These are phyloP conservation scores for Leptinotarsa undecemlineata DNA, from an alignment of 1,140 invertebrate species.

Conservation along the genomic window DNA sequence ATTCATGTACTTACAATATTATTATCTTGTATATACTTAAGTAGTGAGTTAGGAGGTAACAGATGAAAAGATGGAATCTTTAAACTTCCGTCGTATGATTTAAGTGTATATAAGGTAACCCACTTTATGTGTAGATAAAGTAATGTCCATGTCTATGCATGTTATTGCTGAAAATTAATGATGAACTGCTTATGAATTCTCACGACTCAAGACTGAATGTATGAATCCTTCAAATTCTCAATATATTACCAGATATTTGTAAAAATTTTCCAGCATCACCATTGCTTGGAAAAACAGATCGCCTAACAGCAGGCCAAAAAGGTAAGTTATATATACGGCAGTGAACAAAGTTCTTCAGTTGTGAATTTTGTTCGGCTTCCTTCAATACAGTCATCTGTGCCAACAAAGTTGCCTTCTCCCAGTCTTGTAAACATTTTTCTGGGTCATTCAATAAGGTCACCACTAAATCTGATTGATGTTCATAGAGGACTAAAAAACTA, in stretches of 20 bases:
- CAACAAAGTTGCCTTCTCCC: slow-evolving; percentile 65
- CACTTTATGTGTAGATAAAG: too few species aligned
- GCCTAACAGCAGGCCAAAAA: slow-evolving; percentile 62
- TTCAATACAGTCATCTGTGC: slow-evolving; percentile 64
- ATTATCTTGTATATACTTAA: too few species aligned
- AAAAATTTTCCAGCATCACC: slow-evolving; percentile 70
- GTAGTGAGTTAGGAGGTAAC: too few species aligned
- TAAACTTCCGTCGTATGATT: too few species aligned
- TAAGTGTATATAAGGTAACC: too few species aligned
- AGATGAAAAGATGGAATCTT: too few species aligned
- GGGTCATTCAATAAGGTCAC: slow-evolving; percentile 63
- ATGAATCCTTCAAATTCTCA: too few species aligned
- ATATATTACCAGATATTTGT: slow-evolving; percentile 60
- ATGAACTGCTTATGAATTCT: too few species aligned
- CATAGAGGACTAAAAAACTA: slow-evolving; percentile 69
- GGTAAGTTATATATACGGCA: slow-evolving; percentile 65
- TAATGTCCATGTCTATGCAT: too few species aligned
- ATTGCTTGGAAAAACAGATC: slow-evolving; percentile 66
- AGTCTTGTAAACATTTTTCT: slow-evolving; percentile 61
- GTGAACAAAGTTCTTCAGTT: slow-evolving; percentile 70
- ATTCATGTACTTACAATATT: too few species aligned
- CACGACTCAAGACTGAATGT: too few species aligned
- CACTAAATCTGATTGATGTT: slow-evolving; percentile 61
- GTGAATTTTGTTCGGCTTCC: slow-evolving; percentile 45
- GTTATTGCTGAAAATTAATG: too few species aligned